These are phyloP conservation scores for Melanostigma gelatinosum DNA, from an alignment of 2,113 vertebrate genomes.

Conservation along the genomic window DNA sequence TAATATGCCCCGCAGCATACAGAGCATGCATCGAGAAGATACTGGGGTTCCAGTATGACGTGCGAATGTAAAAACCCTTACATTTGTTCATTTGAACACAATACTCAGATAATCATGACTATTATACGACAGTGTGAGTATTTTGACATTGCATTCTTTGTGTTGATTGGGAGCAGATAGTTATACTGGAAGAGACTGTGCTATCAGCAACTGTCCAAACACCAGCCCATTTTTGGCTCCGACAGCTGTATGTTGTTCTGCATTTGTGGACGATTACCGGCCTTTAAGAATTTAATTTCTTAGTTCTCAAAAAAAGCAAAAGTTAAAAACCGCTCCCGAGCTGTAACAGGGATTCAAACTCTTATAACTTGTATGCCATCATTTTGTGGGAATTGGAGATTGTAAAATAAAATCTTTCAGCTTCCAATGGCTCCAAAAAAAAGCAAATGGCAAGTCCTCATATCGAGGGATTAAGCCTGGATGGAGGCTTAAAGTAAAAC, in stretches of 20 bases:
- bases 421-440: background rate
- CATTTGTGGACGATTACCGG: background rate
- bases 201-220: background rate
- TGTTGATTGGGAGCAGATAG: background rate
- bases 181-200: background rate
- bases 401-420: slow-evolving; percentile 10
- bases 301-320: background rate
- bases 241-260: background rate
- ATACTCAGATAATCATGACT: background rate
- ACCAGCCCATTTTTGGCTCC: background rate
- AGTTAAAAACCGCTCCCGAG: background rate
- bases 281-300: background rate
- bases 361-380: background rate
- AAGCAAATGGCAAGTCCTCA: slow-evolving; percentile 18
- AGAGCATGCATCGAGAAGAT: background rate
- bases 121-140: background rate
- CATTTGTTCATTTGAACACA: background rate
- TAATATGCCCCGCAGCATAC: slow-evolving; percentile 17
- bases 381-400: background rate
- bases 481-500: slow-evolving; percentile 50
- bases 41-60: background rate
- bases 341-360: slow-evolving; percentile 3
- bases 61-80: background rate
- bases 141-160: background rate
- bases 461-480: slow-evolving; percentile 35